These are phyloP conservation scores for Lasioglossum figueresi DNA, from an alignment of 2,888 invertebrate genomes.

Conservation along the genomic window DNA sequence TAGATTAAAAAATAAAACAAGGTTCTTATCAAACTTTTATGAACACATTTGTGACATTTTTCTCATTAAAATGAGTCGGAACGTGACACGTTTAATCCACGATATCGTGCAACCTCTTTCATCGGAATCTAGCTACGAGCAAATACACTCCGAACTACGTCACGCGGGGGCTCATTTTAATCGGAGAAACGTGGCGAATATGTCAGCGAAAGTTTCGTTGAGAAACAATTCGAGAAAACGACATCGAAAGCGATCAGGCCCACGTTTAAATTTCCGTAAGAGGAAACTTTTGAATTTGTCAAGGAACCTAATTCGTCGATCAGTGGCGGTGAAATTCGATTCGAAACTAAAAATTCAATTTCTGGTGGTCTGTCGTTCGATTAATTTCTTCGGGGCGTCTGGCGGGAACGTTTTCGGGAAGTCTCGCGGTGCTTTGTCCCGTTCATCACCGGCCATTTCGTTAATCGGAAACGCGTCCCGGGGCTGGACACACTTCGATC, in stretches of 20 bases:
- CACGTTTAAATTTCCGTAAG: not conserved
- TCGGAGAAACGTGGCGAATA: not conserved
- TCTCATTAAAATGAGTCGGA: not conserved
- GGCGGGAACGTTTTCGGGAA: not conserved
- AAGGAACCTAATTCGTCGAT: not conserved
- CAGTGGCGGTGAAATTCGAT: not conserved
- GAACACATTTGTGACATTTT: not conserved
- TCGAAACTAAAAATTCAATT: not conserved
- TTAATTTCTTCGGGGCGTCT: not conserved
- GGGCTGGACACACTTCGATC: conserved; percentile 46
- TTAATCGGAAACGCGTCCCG: conserved; percentile 42
- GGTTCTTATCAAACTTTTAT: not conserved
- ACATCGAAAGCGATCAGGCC: not conserved
- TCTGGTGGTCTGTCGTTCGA: not conserved
- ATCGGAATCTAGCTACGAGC: not conserved
- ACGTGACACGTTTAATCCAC: not conserved
- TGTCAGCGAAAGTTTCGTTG: not conserved
- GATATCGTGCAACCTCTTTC: not conserved
- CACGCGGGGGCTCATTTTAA: not conserved
- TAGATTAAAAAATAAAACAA: not conserved
- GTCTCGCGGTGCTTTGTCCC: not conserved
- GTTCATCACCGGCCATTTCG: conserved; percentile 26
- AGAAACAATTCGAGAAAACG: not conserved
- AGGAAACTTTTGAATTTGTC: not conserved
- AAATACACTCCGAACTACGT: not conserved